Evolutionary conservation across 2,888 invertebrate genomes (phyloP), one percentile per base, ranked within the genome.

Genomic region (Mythimna pallens): DNA sequence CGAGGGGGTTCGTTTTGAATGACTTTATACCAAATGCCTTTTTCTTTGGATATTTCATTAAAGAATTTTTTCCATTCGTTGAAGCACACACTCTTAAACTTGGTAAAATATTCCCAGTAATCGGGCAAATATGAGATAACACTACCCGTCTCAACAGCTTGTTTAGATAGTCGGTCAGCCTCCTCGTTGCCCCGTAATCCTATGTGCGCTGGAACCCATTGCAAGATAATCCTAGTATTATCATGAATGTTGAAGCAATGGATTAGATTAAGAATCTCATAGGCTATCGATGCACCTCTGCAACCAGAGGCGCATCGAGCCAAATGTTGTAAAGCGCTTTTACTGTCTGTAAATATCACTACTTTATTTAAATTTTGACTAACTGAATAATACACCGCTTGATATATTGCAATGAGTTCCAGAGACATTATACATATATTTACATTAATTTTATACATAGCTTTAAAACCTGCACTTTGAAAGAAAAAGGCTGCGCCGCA

Each of bases 231-330:
- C 17, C 57, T 50, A 20, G 12, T n/a, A n/a, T n/a, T 57, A 12
- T 30, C 17, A 12, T 55, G 9, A 8, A 34, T 30, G 25, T 57
- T 57, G 17, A 17, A 57, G 17, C 17, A 30, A 57, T 57, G 30
- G 25, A 30, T 30, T 17, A 57, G 2, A 22, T 50, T 61, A 12
- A 65, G 22, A 40, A 25, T 55, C 3, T 65, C 34, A 52, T 55
- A 65, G n/a, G 55, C 65, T 65, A 54, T 40, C 65, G 65, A 40
- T 65, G 65, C 25, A 55, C 65, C 55, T 65, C 65, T 65, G 65
- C 40, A 22, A 55, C 36, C 65, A 65, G 65, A 55, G 55, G 55
- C 55, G 55, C 55, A 65, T 17, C 65, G 65, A 65, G 65, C 65
- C 25, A 65, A 0, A 40, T 65, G 65, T n/a, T 52, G 64, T 22